phyloP scores from a whole-genome alignment of 2,113 vertebrate genomes.

The Xiphophorus couchianus region DNA sequence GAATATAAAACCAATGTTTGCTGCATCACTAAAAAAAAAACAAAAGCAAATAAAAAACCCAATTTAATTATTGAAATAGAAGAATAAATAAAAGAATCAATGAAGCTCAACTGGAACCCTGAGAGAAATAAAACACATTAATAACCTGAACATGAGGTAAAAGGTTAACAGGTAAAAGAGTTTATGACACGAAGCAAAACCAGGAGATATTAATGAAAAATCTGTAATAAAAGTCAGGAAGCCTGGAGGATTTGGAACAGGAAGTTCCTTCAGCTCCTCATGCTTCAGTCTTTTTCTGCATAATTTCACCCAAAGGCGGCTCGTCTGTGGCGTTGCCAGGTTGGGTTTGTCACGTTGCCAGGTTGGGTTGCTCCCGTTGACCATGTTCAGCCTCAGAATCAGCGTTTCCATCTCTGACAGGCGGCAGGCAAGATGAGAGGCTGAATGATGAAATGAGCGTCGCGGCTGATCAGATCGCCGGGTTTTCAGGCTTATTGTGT shows the following conservation, averaged over 20 bases:
- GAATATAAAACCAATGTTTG: too few species aligned
- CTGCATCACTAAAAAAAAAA: too few species aligned
- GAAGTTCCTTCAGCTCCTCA: slow-evolving; percentile 9
- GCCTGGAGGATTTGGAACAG: neutral
- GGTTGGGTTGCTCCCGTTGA: slow-evolving; percentile 28
- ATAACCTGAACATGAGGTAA: too few species aligned
- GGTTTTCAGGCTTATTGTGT: slow-evolving; percentile 53
- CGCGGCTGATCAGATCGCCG: slow-evolving; percentile 51
- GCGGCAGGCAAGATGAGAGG: slow-evolving; percentile 26
- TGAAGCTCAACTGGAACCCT: too few species aligned
- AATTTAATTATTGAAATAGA: too few species aligned
- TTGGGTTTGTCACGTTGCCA: neutral
- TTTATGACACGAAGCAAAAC: too few species aligned
- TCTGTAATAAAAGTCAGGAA: neutral
- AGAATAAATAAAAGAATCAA: too few species aligned
- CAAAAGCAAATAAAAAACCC: too few species aligned
- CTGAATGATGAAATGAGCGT: slow-evolving; percentile 59
- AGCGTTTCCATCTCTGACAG: slow-evolving; percentile 14
- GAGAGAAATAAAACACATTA: too few species aligned
- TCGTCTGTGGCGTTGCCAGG: too few species aligned
- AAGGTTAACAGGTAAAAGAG: too few species aligned
- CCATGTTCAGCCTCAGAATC: slow-evolving; percentile 27
- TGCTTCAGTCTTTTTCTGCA: slow-evolving; percentile 27
- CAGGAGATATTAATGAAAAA: neutral
- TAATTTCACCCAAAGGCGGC: slow-evolving; percentile 8